These are phyloP conservation scores for Papilio elwesi DNA, from an alignment of 2,888 invertebrate genomes.

Conservation along the genomic window DNA sequence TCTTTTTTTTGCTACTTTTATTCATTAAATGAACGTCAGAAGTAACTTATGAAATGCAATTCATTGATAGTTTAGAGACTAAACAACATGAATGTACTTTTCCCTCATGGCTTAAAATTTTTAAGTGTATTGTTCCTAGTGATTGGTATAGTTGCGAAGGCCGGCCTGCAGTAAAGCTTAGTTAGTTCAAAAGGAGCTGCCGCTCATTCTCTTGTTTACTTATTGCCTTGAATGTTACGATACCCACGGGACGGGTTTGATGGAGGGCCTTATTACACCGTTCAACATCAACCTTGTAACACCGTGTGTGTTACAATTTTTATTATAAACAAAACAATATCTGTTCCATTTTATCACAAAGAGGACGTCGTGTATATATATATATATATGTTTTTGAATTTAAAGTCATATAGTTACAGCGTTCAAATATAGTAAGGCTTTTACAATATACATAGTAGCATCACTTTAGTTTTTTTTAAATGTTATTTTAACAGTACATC, in stretches of 20 bases:
- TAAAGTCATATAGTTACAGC: neutral
- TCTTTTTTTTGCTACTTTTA: too few relatives aligned
- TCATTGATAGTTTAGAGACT: neutral
- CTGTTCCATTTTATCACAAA: neutral
- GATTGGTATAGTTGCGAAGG: slow-evolving; percentile 17
- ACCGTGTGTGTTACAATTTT: neutral
- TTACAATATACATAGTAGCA: too few relatives aligned
- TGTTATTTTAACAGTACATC: too few relatives aligned
- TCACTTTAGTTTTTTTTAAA: too few relatives aligned
- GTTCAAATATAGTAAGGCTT: neutral
- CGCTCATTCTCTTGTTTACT: slow-evolving; percentile 26
- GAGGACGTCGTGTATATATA: neutral
- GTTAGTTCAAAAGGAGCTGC: slow-evolving; percentile 32
- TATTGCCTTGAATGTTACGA: slow-evolving; percentile 22
- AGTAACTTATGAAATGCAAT: neutral
- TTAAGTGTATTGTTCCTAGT: slow-evolving; percentile 19
- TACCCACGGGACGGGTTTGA: slow-evolving; percentile 18
- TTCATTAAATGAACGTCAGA: neutral
- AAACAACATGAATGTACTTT: neutral
- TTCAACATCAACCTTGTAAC: slow-evolving; percentile 5
- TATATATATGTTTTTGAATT: too few relatives aligned
- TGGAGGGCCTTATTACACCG: slow-evolving; percentile 21
- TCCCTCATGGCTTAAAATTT: neutral
- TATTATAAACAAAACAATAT: neutral
- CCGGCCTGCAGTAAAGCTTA: slow-evolving; percentile 17